phyloP scores from a whole-genome alignment of 53 echinoderm and acorn worm species.

The Temnopleurus reevesii region DNA sequence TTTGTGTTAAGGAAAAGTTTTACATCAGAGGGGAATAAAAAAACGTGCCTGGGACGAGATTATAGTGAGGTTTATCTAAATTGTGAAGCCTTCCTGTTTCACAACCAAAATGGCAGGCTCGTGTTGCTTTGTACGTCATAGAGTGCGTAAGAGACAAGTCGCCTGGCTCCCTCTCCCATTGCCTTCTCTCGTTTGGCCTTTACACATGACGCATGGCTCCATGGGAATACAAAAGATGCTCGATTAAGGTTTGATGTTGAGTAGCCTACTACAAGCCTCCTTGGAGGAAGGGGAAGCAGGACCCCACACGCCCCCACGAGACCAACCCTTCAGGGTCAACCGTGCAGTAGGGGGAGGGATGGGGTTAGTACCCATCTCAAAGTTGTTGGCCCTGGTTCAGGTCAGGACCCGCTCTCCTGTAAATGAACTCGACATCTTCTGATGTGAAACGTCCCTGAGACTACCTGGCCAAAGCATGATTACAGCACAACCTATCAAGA shows the following conservation, averaged over 20 bases:
- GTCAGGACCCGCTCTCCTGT: constrained; percentile 37
- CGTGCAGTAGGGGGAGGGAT: constrained; percentile 18
- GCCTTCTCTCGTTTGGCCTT: constrained; percentile 50
- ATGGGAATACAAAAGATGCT: constrained; percentile 52
- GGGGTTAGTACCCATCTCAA: neutral
- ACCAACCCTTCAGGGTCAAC: constrained; percentile 32
- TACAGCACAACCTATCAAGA: constrained; percentile 33
- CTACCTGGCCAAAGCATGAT: constrained; percentile 39
- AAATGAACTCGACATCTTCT: constrained; percentile 51
- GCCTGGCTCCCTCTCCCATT: constrained; percentile 51
- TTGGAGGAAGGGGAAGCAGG: constrained; percentile 57
- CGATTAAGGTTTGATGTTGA: constrained; percentile 31
- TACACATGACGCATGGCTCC: constrained; percentile 42
- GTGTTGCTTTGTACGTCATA: constrained; percentile 50
- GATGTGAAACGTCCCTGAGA: constrained; percentile 45
- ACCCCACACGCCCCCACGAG: constrained; percentile 43
- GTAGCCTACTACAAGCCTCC: constrained; percentile 9
- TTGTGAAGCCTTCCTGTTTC: constrained; percentile 63
- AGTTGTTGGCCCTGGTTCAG: constrained; percentile 44
- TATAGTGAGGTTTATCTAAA: constrained; percentile 63
- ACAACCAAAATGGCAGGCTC: constrained; percentile 60
- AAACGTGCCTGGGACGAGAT: constrained; percentile 63
- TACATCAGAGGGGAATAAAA: constrained; percentile 57
- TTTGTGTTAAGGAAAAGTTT: constrained; percentile 30
- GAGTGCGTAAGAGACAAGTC: constrained; percentile 56